Evolutionary conservation across 2,888 invertebrate species (phyloP).

Genomic region (Scaptomyza polygonia): DNA sequence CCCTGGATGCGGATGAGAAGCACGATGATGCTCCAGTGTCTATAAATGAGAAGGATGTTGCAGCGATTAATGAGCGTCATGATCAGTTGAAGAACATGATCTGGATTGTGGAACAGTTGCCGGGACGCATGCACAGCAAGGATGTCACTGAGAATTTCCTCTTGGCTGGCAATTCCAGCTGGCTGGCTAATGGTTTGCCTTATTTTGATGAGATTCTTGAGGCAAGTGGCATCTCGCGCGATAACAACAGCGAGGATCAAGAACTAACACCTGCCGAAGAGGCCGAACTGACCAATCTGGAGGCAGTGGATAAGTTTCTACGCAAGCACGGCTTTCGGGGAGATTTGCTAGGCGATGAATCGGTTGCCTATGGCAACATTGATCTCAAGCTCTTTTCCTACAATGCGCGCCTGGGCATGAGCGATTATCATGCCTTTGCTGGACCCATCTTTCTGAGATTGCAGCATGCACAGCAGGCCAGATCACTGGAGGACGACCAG

Average conservation of each 20-base stretch:
- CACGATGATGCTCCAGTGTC: conserved; percentile 72
- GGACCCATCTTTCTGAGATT: conserved; percentile 83
- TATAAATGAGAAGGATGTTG: conserved; percentile 68
- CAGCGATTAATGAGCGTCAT: conserved; percentile 71
- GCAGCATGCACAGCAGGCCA: conserved; percentile 62
- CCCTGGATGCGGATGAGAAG: conserved; percentile 69
- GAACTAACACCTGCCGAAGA: conserved; percentile 69
- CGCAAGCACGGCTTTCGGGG: conserved; percentile 83
- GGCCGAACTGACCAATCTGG: conserved; percentile 78
- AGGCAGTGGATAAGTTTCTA: conserved; percentile 81
- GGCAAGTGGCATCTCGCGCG: conserved; percentile 75
- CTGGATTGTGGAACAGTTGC: conserved; percentile 92
- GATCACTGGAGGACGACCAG: conserved; percentile 25
- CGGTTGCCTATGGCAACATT: conserved; percentile 84
- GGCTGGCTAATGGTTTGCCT: conserved; percentile 87
- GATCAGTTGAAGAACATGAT: conserved; percentile 84
- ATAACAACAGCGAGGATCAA: conserved; percentile 67
- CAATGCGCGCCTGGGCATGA: conserved; percentile 78
- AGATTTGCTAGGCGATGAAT: conserved; percentile 82
- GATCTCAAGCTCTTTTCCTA: conserved; percentile 84
- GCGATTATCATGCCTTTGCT: conserved; percentile 83
- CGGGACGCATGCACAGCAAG: conserved; percentile 85
- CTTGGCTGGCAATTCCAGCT: conserved; percentile 84
- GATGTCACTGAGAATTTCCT: conserved; percentile 89
- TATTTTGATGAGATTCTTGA: conserved; percentile 81